Evolutionary conservation across 92 coral and sea anemone genomes (phyloP), one percentile per base, ranked within the genome.

Genomic region (Heteractis magnifica): DNA sequence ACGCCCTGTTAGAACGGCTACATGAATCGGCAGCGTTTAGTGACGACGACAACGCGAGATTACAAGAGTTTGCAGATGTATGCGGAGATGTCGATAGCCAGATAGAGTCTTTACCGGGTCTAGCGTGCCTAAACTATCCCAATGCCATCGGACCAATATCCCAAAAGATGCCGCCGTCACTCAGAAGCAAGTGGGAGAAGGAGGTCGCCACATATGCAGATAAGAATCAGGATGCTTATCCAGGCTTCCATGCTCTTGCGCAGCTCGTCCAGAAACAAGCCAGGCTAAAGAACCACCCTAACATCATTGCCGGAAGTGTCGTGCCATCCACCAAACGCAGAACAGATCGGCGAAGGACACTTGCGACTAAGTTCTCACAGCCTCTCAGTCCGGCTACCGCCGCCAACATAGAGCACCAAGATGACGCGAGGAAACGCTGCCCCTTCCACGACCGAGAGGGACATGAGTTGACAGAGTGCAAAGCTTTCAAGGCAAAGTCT

Each of bases 121-220:
- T 81, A 8, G 85, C 62, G 34, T 71, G 85, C 7, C 85, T 71
- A 5, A 71, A 21, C 65, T 81, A 23, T 53, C 84, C 80, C 2
- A 82, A 72, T 18, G 79, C 86, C 14, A 82, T 82, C 9, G 52
- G 62, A 18, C 86, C 74, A 4, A 82, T 82, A 6, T 70, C 68
- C 10, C 70, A 48, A 52, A 82, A 53, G 53, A 62, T 82, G 50
- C 85, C 85, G 18, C 13, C 8, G 4, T 72, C 71, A 4, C 41
- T 81, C 4, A 20, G 84, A 8, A 56, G 9, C 44, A 81, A 81
- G 68, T 81, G 83, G 83, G 64, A 81, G 75, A 71, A 71, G 55
- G 84, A 85, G 56, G 79, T 84, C 71, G 87, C 76, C 8, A 23
- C 49, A 52, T 84, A 84, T 70, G 88, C 65, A 50, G 88, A 84